Evolutionary conservation across 2,888 invertebrate genomes (phyloP).

Genomic region (Leptinotarsa peninsularis): DNA sequence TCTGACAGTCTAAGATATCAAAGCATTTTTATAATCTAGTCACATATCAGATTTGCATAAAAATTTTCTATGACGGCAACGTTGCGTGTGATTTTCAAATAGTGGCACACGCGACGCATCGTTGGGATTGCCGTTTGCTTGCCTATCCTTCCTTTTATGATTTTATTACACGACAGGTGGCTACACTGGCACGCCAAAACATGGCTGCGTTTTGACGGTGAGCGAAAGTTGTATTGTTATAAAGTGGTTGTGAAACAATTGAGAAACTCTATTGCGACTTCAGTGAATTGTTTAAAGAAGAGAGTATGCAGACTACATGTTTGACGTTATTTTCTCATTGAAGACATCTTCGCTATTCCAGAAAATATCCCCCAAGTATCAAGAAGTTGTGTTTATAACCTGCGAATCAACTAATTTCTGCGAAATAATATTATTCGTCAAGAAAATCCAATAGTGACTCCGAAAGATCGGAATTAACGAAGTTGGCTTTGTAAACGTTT

Average conservation of each 20-base stretch:
- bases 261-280: constrained; percentile 50
- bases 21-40: too few relatives aligned
- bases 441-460: not conserved
- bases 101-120: constrained; percentile 22
- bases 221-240: constrained; percentile 58
- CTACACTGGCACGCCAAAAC: constrained; percentile 65
- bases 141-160: constrained; percentile 16
- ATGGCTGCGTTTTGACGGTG: constrained; percentile 62
- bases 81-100: too few relatives aligned
- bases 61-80: too few relatives aligned
- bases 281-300: constrained; percentile 50
- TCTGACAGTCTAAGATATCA: too few relatives aligned
- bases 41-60: too few relatives aligned
- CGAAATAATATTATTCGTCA: constrained; percentile 25
- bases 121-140: constrained; percentile 18
- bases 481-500: constrained; percentile 33
- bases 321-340: constrained; percentile 34
- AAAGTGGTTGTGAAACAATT: constrained; percentile 57
- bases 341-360: constrained; percentile 13
- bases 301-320: constrained; percentile 48
- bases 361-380: constrained; percentile 25
- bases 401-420: constrained; percentile 31
- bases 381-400: constrained; percentile 46
- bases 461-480: constrained; percentile 15
- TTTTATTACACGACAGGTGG: constrained; percentile 61